Evolutionary conservation across 2,797 vertebrate genomes (phyloP), one percentile per base, ranked within the genome.

Genomic region (Spinus olivaceus): DNA sequence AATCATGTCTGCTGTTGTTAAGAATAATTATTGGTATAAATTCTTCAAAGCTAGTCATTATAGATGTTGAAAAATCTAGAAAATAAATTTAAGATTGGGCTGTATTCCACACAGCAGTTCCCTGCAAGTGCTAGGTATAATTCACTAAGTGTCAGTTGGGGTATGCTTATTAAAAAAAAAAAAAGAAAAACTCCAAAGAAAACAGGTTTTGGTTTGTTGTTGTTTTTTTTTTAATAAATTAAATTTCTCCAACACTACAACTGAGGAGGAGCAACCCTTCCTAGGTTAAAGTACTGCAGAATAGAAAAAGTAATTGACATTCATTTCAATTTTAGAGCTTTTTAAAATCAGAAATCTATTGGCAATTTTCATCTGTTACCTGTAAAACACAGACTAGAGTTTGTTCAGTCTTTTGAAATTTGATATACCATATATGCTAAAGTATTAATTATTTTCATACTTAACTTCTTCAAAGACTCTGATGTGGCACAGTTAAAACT

Each of bases 51-150:
- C 41, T 80, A 63, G 33, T 91, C 53, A 2, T 94, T 89, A 56
- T 2, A 56, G 27, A 70, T 83, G 73, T 42, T 90, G 50, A 81
- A 72, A 79, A 85, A 83, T 72, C 21, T 81, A 44, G 70, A 63
- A 95, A 83, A 92, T 96, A 92, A 86, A 92, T 94, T 94, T 86
- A 81, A 83, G 21, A 18, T 84, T 91, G 91, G 92, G 54, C 92
- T 84, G 54, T n/a, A 83, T 93, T 96, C 94, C 92, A 86, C 59
- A 44, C 7, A 88, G 51, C 77, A 74, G 41, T 71, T 78, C 25
- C n/a, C 76, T 87, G 28, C 32, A 69, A 74, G 44, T 59, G 53
- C 15, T 56, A 8, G 3, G 2, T 71, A 11, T 91, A 83, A 92
- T 81, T 91, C 69, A 91, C 11, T 7, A 47, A 49, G 23, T 80